Evolutionary conservation across 1,140 invertebrate species (phyloP), one percentile per base, ranked within the genome.

Genomic region (Tetramorium simillimum): DNA sequence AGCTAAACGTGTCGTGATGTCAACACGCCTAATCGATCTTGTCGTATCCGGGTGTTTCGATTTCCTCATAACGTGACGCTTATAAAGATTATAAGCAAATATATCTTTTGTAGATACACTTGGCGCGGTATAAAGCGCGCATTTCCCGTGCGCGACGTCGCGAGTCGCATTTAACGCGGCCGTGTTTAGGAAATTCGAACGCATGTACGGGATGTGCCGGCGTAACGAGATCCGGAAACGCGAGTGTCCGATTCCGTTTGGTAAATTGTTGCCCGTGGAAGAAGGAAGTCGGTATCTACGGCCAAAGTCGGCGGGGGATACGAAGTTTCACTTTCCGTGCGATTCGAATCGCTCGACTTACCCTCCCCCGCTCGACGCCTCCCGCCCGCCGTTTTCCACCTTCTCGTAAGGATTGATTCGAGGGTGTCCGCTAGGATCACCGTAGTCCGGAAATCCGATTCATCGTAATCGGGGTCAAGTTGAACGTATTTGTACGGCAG

Each of bases 381-480:
- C 65, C 37, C 53, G 14, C 21, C 49, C 24, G 3, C 40, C n/a
- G 76, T 43, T 67, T 51, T 65, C 75, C 33, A 28, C 67, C 80
- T 43, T 51, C 51, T 46, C 69, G 80, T 49, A 60, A 56, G 70
- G 73, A 91, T 91, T 91, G 84, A 89, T 91, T 90, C 85, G 86
- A 78, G 82, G 73, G 73, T 88, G 75, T 88, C 84, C 67, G 49
- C 43, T 58, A 78, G 88, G 87, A 91, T 91, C 89, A 81, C 73
- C 63, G 89, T 81, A 88, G 86, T 76, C 77, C 84, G 85, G 87
- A 87, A 91, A 90, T 91, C 78, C 90, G 89, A 91, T 91, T 91
- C 80, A 80, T 77, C 87, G 90, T 62, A 82, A 87, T 87, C 87
- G 85, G 87, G 90, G 90, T 91, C 90, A 91, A 91, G 90, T 91